Evolutionary conservation across 1,140 invertebrate species (phyloP).

Genomic region (Campoletis sonorensis): DNA sequence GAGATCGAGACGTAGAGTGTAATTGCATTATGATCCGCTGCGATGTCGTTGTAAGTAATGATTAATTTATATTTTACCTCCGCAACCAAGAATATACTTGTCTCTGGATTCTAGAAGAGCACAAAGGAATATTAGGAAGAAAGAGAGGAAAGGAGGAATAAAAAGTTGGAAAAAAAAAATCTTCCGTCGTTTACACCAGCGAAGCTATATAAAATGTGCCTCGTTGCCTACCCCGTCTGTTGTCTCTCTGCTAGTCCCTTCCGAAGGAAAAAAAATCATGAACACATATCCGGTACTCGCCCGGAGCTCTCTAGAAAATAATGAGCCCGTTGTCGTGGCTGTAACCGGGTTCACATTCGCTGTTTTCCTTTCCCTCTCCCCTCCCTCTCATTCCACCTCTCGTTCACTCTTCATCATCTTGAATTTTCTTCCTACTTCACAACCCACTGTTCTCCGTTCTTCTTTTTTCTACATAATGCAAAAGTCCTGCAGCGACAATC

Average conservation of each 20-base stretch:
- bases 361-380: background rate
- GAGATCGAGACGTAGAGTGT: too few species aligned
- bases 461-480: background rate
- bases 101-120: background rate
- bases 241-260: background rate
- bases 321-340: constrained; percentile 12
- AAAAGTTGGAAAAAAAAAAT: background rate
- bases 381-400: background rate
- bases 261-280: background rate
- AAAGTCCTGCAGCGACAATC: background rate
- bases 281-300: background rate
- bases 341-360: constrained; percentile 1
- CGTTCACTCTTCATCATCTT: constrained; percentile 7
- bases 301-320: constrained; percentile 7
- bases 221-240: constrained; percentile 4
- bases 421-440: background rate
- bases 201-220: constrained; percentile 10
- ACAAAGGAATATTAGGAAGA: background rate
- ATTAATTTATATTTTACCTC: too few species aligned
- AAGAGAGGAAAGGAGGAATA: background rate
- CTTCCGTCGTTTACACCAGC: constrained; percentile 4
- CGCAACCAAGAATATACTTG: too few species aligned
- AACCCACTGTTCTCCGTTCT: background rate
- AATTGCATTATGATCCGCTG: too few species aligned
- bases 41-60: too few species aligned